Percentiles rank a stretch among this genome's conserved stretches.
Conservation (phyloP, 2,888 invertebrate species). For the Melieria crassipennis region DNA sequence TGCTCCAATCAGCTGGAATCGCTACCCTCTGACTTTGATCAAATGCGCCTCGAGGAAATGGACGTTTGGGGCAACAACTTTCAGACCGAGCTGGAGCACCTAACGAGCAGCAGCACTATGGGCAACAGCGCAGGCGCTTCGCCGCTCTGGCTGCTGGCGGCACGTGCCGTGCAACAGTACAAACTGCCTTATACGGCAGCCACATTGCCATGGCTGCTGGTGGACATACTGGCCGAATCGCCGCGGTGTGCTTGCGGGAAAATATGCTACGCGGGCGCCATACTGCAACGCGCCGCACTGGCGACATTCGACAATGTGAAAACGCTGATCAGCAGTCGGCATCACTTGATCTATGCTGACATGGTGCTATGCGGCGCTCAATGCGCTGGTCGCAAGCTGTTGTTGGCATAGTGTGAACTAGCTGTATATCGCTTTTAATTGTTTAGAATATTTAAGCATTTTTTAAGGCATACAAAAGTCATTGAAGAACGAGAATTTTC, state of each 20-base stretch:
- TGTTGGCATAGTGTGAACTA: slow-evolving; percentile 20
- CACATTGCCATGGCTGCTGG: slow-evolving; percentile 56
- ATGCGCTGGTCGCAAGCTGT: slow-evolving; percentile 49
- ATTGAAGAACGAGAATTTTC: background rate
- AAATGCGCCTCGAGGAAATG: slow-evolving; percentile 54
- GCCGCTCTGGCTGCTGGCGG: slow-evolving; percentile 59
- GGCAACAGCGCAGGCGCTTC: slow-evolving; percentile 1
- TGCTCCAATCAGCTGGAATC: slow-evolving; percentile 60
- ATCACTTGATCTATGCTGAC: slow-evolving; percentile 62
- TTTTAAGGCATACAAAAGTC: background rate
- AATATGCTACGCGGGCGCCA: slow-evolving; percentile 54
- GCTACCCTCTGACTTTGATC: slow-evolving; percentile 59
- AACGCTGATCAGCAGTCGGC: slow-evolving; percentile 59
- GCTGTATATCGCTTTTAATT: background rate
- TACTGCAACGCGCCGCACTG: slow-evolving; percentile 56
- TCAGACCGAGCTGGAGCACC: slow-evolving; percentile 43
- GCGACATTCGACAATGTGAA: slow-evolving; percentile 60
- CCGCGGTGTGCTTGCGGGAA: slow-evolving; percentile 62
- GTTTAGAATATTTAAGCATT: background rate
- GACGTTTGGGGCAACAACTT: slow-evolving; percentile 64
- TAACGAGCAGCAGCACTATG: slow-evolving; percentile 4
- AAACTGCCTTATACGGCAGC: slow-evolving; percentile 51
- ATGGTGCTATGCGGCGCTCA: slow-evolving; percentile 57
- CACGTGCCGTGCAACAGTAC: slow-evolving; percentile 49
- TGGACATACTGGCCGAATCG: slow-evolving; percentile 58